phyloP scores from a whole-genome alignment of 2,797 vertebrate genomes.

The Syndactyla subalaris region DNA sequence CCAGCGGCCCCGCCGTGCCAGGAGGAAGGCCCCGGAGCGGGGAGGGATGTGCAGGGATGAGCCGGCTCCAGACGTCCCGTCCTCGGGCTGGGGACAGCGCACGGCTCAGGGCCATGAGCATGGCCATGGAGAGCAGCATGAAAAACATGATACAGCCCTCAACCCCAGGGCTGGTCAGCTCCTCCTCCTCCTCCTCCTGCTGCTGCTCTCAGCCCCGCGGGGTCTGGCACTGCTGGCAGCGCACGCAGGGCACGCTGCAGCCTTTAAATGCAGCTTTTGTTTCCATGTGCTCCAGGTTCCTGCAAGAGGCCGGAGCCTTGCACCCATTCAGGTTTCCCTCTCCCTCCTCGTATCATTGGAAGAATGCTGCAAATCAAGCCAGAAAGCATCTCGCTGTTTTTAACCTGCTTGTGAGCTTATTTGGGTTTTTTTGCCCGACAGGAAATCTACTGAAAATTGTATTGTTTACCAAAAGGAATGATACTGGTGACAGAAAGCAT shows the following conservation, averaged over 20 bases:
- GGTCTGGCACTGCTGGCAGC: conserved; percentile 16
- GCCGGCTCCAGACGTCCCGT: conserved; percentile 36
- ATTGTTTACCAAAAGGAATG: background rate
- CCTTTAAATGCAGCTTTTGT: conserved; percentile 71
- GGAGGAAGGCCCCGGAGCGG: background rate
- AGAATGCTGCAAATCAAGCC: background rate
- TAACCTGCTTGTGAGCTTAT: background rate
- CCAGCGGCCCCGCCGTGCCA: background rate
- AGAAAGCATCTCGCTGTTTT: background rate
- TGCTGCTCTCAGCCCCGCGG: background rate
- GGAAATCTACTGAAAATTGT: background rate
- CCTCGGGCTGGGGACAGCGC: background rate
- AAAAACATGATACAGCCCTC: background rate
- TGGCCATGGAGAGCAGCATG: background rate
- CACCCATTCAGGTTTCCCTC: background rate
- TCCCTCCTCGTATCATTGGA: background rate
- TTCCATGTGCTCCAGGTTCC: background rate
- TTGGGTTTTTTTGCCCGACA: background rate
- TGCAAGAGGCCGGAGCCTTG: background rate
- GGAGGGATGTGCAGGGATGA: conserved; percentile 14
- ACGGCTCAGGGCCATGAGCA: background rate
- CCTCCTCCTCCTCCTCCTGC: background rate
- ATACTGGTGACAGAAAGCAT: conserved; percentile 14
- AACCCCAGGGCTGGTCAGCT: background rate
- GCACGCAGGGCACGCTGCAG: background rate